phyloP scores from a whole-genome alignment of 2,888 invertebrate species.

The Pammene aurita region DNA sequence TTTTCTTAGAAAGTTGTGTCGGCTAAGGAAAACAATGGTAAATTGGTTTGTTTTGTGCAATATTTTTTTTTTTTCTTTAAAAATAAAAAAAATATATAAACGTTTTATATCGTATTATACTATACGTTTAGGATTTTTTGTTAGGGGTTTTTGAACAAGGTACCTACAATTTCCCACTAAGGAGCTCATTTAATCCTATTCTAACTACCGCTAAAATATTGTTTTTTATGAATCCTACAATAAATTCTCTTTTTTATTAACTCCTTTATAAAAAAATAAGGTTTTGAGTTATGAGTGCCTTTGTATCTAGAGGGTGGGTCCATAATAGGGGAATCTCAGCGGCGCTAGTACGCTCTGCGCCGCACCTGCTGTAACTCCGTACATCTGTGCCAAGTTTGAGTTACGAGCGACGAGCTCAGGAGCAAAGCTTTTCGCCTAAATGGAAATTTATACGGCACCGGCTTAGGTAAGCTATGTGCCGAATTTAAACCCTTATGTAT shows the following conservation, averaged over 20 bases:
- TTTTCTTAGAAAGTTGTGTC: no score
- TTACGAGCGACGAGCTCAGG: slow-evolving; percentile 60
- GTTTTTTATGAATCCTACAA: background rate
- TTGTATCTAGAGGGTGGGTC: background rate
- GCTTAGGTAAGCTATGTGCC: slow-evolving; percentile 45
- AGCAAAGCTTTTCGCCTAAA: slow-evolving; percentile 63
- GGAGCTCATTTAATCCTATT: no score
- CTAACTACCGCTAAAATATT: no score
- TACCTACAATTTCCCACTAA: no score
- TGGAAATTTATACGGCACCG: slow-evolving; percentile 68
- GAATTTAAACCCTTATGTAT: slow-evolving; percentile 24
- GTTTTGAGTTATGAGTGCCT: background rate
- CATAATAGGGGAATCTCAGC: slow-evolving; percentile 22
- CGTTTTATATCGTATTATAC: no score
- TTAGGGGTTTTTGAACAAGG: no score
- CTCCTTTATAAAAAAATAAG: background rate
- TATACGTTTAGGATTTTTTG: no score
- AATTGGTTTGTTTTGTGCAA: no score
- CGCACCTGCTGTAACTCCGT: slow-evolving; percentile 66
- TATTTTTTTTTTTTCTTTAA: no score
- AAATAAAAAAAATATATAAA: no score
- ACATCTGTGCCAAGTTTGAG: slow-evolving; percentile 65
- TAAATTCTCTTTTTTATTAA: background rate
- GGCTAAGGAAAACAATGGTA: no score
- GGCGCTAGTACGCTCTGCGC: slow-evolving; percentile 19